Evolutionary conservation across 2,797 vertebrate genomes (phyloP).

Genomic region (Peromyscus melanophrys): DNA sequence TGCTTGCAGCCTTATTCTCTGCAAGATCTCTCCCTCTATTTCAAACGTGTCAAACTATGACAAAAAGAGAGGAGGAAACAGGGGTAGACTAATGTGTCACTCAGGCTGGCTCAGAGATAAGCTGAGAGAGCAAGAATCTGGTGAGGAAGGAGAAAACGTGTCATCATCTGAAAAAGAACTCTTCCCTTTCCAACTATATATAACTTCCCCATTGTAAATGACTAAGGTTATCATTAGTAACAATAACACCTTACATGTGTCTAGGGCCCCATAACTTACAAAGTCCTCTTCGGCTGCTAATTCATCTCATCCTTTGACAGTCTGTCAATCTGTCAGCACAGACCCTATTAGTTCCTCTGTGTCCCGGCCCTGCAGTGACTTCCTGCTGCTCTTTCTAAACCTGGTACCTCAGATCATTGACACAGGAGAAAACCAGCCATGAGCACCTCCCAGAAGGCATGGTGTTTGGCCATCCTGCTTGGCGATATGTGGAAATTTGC

Average conservation of each 20-base stretch:
- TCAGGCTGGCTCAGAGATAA: constrained; percentile 55
- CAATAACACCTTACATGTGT: constrained; percentile 32
- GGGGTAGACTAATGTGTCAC: constrained; percentile 68
- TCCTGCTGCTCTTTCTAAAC: constrained; percentile 31
- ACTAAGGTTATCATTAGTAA: constrained; percentile 61
- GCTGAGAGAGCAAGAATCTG: constrained; percentile 73
- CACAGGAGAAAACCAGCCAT: not conserved
- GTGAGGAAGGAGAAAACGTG: constrained; percentile 36
- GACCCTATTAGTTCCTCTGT: constrained; percentile 51
- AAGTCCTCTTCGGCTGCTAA: constrained; percentile 43
- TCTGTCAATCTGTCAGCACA: constrained; percentile 37
- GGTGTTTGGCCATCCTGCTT: not conserved
- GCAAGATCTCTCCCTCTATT: constrained; percentile 65
- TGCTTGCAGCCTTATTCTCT: constrained; percentile 9
- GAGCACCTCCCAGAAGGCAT: not conserved
- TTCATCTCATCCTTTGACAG: constrained; percentile 44
- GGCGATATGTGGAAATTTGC: not conserved
- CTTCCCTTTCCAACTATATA: constrained; percentile 57
- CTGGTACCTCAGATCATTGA: not conserved
- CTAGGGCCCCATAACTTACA: constrained; percentile 41
- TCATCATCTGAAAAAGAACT: constrained; percentile 44
- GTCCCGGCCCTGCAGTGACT: not conserved
- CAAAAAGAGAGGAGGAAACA: constrained; percentile 68
- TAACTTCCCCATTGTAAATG: constrained; percentile 53
- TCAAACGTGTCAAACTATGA: constrained; percentile 69